These are phyloP conservation scores for Nylanderia fulva DNA, from an alignment of 1,140 invertebrate genomes.

Conservation along the genomic window DNA sequence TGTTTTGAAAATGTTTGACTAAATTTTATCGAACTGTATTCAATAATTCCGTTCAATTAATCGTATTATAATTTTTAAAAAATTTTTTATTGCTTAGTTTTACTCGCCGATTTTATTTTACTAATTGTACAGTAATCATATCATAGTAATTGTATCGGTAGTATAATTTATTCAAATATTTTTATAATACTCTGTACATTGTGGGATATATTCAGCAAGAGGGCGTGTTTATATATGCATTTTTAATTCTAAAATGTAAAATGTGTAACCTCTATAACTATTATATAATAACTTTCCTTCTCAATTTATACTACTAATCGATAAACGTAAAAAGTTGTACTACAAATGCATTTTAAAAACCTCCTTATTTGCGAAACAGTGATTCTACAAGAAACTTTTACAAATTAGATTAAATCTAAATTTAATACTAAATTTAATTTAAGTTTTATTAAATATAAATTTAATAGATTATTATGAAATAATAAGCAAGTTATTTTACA, in stretches of 20 bases:
- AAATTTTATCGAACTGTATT: conserved; percentile 18
- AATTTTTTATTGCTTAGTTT: neutral
- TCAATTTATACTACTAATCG: conserved; percentile 40
- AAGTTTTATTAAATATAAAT: conserved; percentile 1
- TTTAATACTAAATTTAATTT: neutral
- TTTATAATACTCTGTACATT: neutral
- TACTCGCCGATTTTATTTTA: neutral
- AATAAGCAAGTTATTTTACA: neutral
- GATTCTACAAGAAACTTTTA: conserved; percentile 13
- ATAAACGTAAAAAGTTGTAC: neutral
- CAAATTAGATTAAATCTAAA: neutral
- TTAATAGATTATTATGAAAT: too few species aligned
- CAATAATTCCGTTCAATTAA: neutral
- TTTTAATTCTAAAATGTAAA: conserved; percentile 63
- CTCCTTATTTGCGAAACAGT: conserved; percentile 1
- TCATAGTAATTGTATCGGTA: too few species aligned
- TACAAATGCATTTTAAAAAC: neutral
- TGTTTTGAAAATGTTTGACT: conserved; percentile 36
- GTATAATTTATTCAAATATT: conserved; percentile 1
- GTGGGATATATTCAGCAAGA: conserved; percentile 1
- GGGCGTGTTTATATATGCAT: conserved; percentile 52
- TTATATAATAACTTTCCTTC: conserved; percentile 32
- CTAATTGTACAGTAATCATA: too few species aligned
- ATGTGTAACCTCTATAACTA: conserved; percentile 49
- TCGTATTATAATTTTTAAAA: too few species aligned